Base-by-base conservation (phyloP, 2,888 invertebrate species). In the Epiblema foenella region DNA sequence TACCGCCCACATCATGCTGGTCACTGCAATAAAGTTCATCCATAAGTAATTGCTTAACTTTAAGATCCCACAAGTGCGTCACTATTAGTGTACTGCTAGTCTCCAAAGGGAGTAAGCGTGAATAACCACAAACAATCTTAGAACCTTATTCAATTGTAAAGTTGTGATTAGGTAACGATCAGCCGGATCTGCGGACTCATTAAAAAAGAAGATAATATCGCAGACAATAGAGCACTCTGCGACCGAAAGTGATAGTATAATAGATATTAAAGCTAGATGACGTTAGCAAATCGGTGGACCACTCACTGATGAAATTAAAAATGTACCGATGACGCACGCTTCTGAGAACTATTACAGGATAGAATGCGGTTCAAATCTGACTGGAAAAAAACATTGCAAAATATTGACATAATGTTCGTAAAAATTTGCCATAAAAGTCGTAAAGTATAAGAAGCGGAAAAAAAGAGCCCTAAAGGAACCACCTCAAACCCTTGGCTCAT, bases 211-310 rank as follows among this genome's bases (percentile, higher is more conserved):
- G 90, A 91, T 91, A 84, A 86, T 89, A 91, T 90, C 89, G 78
- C 84, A 81, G 82, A 91, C 91, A 90, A 91, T 90, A 87, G 87
- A 86, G 84, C 85, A 89, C 88, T 89, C 88, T 83, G 83, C 86
- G 89, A 87, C 90, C 81, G 88, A 91, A 91, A 91, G 91, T 90
- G 90, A 91, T 92, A 91, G 89, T 89, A 82, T 87, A 85, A 87
- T 86, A 88, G 88, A 90, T 88, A 89, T 87, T 82, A 83, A 85
- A 84, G 78, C 78, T 79, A 81, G 81, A 87, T 86, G 89, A 86
- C 84, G 86, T 84, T 86, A 83, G 84, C 81, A 79, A 81, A 81
- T 83, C 82, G 85, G 77, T 85, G 84, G 69, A 79, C 83, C 83
- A 87, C 86, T 88, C 89, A 87, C 84, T 84, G 73, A 80, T 80